Percentiles rank a stretch among this genome's conserved stretches.
Conservation (phyloP, 2,113 vertebrate species). For the Cyanoramphus novaezelandiae region DNA sequence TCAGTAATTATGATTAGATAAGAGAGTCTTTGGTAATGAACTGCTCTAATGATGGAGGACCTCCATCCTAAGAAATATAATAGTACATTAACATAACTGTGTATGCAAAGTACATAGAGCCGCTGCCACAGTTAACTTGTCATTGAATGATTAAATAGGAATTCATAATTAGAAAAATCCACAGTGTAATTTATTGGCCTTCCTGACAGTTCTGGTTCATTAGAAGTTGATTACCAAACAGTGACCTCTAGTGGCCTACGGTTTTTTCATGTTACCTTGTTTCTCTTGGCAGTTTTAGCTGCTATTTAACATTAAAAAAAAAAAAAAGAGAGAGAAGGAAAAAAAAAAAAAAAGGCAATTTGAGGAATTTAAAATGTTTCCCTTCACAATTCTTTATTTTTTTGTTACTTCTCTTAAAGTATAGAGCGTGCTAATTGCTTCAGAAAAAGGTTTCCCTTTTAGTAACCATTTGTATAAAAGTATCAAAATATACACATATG, state of each 20-base stretch:
- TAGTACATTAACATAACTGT: constrained; percentile 87
- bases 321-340: not conserved
- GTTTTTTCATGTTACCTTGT: constrained; percentile 26
- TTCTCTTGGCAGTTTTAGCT: not conserved
- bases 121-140: constrained; percentile 82
- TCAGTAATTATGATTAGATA: constrained; percentile 93
- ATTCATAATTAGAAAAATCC: constrained; percentile 93
- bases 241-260: constrained; percentile 88
- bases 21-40: constrained; percentile 84
- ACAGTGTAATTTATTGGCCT: constrained; percentile 89
- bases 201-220: constrained; percentile 89
- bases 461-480: not conserved
- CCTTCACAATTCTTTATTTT: not conserved
- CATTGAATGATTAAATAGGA: constrained; percentile 95
- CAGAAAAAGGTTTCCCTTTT: not conserved
- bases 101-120: constrained; percentile 80
- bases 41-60: constrained; percentile 86
- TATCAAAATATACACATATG: not conserved
- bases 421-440: not conserved
- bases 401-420: not conserved
- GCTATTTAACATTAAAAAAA: not conserved
- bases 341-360: not conserved
- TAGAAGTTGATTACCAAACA: constrained; percentile 90
- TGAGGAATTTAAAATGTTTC: constrained; percentile 14
- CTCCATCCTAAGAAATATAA: constrained; percentile 82